phyloP scores from a whole-genome alignment of 2,113 vertebrate genomes.

The Anhinga rufa region DNA sequence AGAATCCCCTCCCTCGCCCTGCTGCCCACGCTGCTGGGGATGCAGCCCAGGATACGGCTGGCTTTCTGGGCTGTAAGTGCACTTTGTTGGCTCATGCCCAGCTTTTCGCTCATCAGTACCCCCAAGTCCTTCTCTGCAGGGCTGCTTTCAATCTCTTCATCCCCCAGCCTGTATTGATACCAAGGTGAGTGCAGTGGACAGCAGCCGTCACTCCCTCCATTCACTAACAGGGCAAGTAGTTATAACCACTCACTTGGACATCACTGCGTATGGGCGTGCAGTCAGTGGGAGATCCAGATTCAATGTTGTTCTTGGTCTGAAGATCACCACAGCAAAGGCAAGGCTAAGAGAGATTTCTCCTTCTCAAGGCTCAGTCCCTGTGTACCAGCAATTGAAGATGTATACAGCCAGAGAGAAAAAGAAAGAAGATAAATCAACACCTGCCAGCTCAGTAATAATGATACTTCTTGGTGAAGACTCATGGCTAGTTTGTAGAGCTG shows the following conservation, averaged over 20 bases:
- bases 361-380: not conserved
- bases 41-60: no score
- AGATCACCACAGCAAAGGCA: not conserved
- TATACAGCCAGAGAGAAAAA: not conserved
- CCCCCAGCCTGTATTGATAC: no score
- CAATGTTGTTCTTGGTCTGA: not conserved
- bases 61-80: no score
- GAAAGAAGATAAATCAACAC: not conserved
- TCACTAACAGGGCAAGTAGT: not conserved
- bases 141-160: no score
- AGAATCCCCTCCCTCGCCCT: no score
- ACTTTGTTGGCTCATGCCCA: no score
- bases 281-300: not conserved
- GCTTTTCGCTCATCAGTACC: no score
- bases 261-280: fast-evolving
- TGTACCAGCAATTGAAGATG: not conserved
- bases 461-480: not conserved
- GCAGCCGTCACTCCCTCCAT: fast-evolving
- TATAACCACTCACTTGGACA: not conserved
- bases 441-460: fast-evolving
- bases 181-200: not conserved
- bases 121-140: no score
- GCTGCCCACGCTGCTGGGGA: no score
- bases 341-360: not conserved
- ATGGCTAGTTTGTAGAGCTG: not conserved